Conservation (phyloP, 2,888 invertebrate species). For the Drosophila emarginata region DNA sequence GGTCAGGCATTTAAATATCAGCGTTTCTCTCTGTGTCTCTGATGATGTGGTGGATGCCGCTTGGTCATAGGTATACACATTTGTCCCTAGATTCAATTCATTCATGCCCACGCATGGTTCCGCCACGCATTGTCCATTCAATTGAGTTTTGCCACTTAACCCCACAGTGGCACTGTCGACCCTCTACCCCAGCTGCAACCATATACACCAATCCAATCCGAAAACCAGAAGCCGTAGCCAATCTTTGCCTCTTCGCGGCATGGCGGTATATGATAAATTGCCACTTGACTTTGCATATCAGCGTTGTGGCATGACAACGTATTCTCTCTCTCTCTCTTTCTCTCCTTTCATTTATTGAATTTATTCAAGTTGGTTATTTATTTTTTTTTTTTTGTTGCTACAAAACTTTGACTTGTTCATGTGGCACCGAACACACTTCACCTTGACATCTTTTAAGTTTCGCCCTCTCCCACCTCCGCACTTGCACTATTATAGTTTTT, state of each 20-base stretch:
- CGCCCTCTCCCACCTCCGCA: neutral
- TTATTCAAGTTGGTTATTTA: slow-evolving; percentile 46
- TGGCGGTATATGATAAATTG: slow-evolving; percentile 67
- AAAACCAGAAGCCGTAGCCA: neutral
- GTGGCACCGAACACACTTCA: slow-evolving; percentile 31
- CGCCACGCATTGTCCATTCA: slow-evolving; percentile 48
- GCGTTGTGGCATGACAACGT: slow-evolving; percentile 41
- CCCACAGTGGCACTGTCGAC: slow-evolving; percentile 39
- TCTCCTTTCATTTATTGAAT: slow-evolving; percentile 44
- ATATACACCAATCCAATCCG: neutral
- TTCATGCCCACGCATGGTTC: slow-evolving; percentile 54
- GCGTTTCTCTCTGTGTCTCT: neutral
- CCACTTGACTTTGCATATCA: slow-evolving; percentile 78
- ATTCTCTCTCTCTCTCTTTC: slow-evolving; percentile 30
- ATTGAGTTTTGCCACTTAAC: slow-evolving; percentile 71
- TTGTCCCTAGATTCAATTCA: slow-evolving; percentile 21
- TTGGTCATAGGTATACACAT: slow-evolving; percentile 53
- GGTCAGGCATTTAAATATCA: neutral
- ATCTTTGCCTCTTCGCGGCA: slow-evolving; percentile 17
- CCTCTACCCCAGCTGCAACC: slow-evolving; percentile 24
- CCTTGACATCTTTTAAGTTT: slow-evolving; percentile 70
- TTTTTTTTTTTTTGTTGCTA: slow-evolving; percentile 12
- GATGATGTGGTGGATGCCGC: neutral
- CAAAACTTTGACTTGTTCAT: slow-evolving; percentile 65
- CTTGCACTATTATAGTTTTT: neutral